These are phyloP conservation scores for Datnioides undecimradiatus DNA, from an alignment of 2,113 vertebrate genomes.

Conservation along the genomic window DNA sequence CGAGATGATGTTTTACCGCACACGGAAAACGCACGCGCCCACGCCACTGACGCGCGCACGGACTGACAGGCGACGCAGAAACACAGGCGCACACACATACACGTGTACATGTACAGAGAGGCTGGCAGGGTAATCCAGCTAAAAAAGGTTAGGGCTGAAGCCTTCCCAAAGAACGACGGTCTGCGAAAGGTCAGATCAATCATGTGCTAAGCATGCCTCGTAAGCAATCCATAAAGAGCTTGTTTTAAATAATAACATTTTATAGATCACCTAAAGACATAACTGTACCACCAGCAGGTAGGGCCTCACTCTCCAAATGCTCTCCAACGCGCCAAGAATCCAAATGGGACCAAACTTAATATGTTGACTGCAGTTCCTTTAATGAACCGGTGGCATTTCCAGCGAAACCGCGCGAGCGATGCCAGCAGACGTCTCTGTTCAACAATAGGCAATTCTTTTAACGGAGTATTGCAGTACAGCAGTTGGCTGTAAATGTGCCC, in stretches of 20 bases:
- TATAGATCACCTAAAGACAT: conserved; percentile 86
- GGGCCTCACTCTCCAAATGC: conserved; percentile 39
- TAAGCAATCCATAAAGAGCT: conserved; percentile 85
- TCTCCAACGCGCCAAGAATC: conserved; percentile 65
- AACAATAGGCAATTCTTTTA: conserved; percentile 75
- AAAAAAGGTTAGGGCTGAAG: conserved; percentile 85
- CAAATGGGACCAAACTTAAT: conserved; percentile 74
- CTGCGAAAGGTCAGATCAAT: conserved; percentile 86
- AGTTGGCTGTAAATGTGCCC: conserved; percentile 63
- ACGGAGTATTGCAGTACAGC: conserved; percentile 57
- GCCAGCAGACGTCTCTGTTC: conserved; percentile 67
- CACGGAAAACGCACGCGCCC: conserved; percentile 20
- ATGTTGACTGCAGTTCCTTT: conserved; percentile 76
- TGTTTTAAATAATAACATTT: conserved; percentile 88
- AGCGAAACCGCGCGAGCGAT: conserved; percentile 31
- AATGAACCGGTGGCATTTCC: conserved; percentile 84
- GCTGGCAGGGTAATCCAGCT: conserved; percentile 78
- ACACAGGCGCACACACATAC: conserved; percentile 1
- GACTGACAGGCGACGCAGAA: conserved; percentile 2
- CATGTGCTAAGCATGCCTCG: conserved; percentile 82
- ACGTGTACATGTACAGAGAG: neutral
- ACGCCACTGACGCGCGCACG: conserved; percentile 30
- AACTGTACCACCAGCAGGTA: conserved; percentile 69
- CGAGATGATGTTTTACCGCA: conserved; percentile 53
- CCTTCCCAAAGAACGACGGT: conserved; percentile 81